Conservation (phyloP, 2,797 vertebrate genomes). For the Sarcoramphus papa region DNA sequence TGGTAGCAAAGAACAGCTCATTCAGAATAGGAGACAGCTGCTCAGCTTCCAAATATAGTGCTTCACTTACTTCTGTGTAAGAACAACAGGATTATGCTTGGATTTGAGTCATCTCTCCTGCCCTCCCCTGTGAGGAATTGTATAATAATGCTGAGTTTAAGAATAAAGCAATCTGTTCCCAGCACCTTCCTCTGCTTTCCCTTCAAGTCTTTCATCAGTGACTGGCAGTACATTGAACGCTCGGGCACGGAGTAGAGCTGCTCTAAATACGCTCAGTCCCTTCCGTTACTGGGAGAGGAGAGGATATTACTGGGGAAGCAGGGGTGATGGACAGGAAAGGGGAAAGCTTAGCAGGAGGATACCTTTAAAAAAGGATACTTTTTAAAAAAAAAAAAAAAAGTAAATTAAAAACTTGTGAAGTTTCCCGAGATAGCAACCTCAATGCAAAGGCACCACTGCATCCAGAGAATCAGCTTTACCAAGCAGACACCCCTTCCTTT, state of each 20-base stretch:
- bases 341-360: not conserved
- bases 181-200: not conserved
- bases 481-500: not conserved
- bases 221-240: not conserved
- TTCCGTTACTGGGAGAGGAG: not conserved
- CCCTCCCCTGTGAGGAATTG: not conserved
- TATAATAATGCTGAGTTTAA: not conserved
- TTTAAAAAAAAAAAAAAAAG: not conserved
- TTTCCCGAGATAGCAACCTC: not conserved
- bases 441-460: not conserved
- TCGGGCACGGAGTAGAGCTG: fast-evolving
- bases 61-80: not conserved
- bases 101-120: constrained; percentile 2
- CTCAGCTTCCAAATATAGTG: not conserved
- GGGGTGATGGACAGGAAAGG: not conserved
- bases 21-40: not conserved
- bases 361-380: not conserved
- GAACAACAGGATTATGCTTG: constrained; percentile 23
- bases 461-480: not conserved
- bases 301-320: not conserved
- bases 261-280: not conserved
- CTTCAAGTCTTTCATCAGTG: not conserved
- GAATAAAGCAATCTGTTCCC: not conserved
- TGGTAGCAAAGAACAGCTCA: not conserved
- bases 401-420: not conserved